phyloP scores from a whole-genome alignment of 2,888 invertebrate genomes.

The Pediacus dermestoides region DNA sequence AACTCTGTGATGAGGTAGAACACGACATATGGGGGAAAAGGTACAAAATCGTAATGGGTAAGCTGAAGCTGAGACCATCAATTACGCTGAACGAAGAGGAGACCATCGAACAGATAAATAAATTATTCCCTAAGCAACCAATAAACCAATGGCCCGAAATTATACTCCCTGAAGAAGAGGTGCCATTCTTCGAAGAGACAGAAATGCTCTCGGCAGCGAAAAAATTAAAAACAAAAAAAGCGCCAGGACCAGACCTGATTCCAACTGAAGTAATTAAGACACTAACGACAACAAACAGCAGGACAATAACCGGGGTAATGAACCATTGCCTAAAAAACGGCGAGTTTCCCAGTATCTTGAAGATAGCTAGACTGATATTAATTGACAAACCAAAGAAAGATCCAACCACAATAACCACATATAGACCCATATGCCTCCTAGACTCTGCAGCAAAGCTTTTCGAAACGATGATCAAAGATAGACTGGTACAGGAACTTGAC shows the following conservation, averaged over 20 bases:
- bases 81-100: neutral
- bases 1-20: conserved; percentile 3
- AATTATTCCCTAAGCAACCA: too few species aligned
- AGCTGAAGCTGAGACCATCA: neutral
- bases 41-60: conserved; percentile 3
- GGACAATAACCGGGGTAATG: conserved; percentile 8
- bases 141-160: too few species aligned
- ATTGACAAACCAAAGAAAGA: conserved; percentile 6
- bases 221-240: conserved; percentile 20
- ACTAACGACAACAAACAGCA: conserved; percentile 3
- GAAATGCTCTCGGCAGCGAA: conserved; percentile 19
- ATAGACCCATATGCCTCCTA: conserved; percentile 21
- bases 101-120: too few species aligned
- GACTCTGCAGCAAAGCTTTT: conserved; percentile 14
- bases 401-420: neutral
- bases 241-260: conserved; percentile 16
- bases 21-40: neutral
- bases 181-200: too few species aligned
- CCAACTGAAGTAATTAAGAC: conserved; percentile 10
- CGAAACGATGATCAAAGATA: conserved; percentile 10
- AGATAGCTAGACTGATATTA: conserved; percentile 18
- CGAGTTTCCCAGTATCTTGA: conserved; percentile 19
- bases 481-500: conserved; percentile 11
- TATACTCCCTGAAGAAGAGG: too few species aligned
- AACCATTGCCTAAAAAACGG: conserved; percentile 10